Percentiles rank a stretch among this genome's conserved stretches.
phyloP scores from a whole-genome alignment of 2,888 invertebrate species.

The Watsonalla cultraria region DNA sequence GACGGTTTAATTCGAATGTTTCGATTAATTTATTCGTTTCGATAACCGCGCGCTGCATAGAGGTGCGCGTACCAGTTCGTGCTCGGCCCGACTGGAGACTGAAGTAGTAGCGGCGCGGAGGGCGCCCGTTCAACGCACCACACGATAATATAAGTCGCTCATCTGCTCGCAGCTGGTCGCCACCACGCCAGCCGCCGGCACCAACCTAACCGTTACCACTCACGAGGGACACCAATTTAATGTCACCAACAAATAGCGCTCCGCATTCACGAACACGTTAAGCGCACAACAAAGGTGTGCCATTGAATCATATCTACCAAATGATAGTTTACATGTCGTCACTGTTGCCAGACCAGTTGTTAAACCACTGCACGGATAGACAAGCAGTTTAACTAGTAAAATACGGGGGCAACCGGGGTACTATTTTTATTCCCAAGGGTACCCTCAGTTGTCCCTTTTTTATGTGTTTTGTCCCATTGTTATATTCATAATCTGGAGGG shows the following conservation, averaged over 20 bases:
- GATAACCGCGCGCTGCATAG: conserved; percentile 35
- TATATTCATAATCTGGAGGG: conserved; percentile 17
- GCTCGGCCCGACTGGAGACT: conserved; percentile 54
- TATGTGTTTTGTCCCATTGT: conserved; percentile 7
- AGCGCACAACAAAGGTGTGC: conserved; percentile 28
- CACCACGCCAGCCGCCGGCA: conserved; percentile 27
- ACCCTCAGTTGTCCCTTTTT: conserved; percentile 18
- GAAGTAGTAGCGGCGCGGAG: conserved; percentile 32
- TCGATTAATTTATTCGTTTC: conserved; percentile 42
- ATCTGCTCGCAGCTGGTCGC: conserved; percentile 57
- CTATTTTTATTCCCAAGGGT: conserved; percentile 21
- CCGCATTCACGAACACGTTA: conserved; percentile 37
- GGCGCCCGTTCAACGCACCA: conserved; percentile 25
- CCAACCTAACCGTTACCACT: conserved; percentile 53
- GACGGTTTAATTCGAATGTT: conserved; percentile 51
- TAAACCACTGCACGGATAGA: conserved; percentile 24
- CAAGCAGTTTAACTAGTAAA: conserved; percentile 19
- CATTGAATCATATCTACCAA: conserved; percentile 25
- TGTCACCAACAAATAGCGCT: conserved; percentile 43
- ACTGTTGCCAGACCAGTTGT: conserved; percentile 38
- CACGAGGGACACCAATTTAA: conserved; percentile 34
- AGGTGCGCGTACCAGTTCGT: conserved; percentile 68
- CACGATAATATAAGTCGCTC: conserved; percentile 30
- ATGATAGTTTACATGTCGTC: conserved; percentile 26
- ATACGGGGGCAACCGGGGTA: conserved; percentile 21